These are phyloP conservation scores for Mobula hypostoma DNA, from an alignment of 2,113 vertebrate species.

Conservation along the genomic window DNA sequence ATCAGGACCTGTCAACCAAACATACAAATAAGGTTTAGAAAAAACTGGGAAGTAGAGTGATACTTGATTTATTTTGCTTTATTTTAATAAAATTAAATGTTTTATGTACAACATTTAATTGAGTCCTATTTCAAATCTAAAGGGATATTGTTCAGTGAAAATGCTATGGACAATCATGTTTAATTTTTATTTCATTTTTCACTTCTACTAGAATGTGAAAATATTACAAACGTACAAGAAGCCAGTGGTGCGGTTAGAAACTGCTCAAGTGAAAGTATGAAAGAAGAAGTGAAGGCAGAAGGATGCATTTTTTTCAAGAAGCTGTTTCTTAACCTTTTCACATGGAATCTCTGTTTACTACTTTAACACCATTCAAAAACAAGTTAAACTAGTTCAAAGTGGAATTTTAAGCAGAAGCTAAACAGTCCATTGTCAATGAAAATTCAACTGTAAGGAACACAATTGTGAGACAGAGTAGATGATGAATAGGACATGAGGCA, in stretches of 20 bases:
- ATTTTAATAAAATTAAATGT: background rate
- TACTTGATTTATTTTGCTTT: background rate
- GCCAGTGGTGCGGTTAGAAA: background rate
- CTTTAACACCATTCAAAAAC: background rate
- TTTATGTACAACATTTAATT: background rate
- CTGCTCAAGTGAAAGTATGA: background rate
- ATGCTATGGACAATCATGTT: background rate
- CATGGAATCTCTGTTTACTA: background rate
- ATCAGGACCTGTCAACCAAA: conserved; percentile 12
- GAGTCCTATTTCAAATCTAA: conserved; percentile 22
- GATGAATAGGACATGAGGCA: background rate
- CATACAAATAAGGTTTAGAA: background rate
- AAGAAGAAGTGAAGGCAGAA: background rate
- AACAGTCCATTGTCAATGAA: background rate
- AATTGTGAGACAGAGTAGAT: background rate
- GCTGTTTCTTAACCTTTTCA: background rate
- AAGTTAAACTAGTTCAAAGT: background rate
- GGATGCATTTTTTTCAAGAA: background rate
- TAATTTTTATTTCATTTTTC: background rate
- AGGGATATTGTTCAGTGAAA: background rate
- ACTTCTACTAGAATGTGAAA: background rate
- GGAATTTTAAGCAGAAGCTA: conserved; percentile 1
- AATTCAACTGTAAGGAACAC: background rate
- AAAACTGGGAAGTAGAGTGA: background rate
- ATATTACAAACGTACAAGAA: background rate